These are phyloP conservation scores for Eumaeus atala DNA, from an alignment of 1,140 invertebrate genomes.

Conservation along the genomic window DNA sequence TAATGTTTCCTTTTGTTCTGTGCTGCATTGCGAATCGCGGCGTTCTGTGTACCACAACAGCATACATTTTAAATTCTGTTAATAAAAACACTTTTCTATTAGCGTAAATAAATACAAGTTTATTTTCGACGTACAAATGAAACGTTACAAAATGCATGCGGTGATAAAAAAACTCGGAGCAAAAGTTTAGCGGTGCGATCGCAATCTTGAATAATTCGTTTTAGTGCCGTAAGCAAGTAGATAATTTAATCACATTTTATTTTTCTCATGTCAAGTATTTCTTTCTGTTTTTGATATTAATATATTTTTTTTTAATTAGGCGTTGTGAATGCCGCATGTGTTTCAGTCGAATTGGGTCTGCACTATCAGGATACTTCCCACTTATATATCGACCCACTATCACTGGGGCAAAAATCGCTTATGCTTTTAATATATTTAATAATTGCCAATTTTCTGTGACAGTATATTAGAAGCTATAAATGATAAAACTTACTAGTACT, in stretches of 20 bases:
- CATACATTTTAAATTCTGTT: background rate
- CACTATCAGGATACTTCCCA: no score
- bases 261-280: background rate
- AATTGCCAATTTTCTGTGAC: no score
- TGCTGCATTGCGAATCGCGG: background rate
- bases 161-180: background rate
- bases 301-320: background rate
- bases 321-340: background rate
- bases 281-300: background rate
- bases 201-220: conserved; percentile 5
- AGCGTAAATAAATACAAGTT: background rate
- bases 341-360: background rate
- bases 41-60: background rate
- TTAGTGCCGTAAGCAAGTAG: background rate
- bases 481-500: no score
- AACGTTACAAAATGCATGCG: conserved; percentile 9
- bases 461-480: no score
- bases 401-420: no score
- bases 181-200: conserved; percentile 4
- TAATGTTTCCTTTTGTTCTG: no score
- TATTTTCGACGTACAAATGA: conserved; percentile 3
- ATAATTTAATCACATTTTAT: background rate
- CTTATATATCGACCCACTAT: no score
- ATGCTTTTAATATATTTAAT: no score
- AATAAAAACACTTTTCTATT: background rate